Evolutionary conservation across 35 echinoderm and acorn worm genomes (phyloP), one percentile per base, ranked within the genome.

Genomic region (Acanthaster planci): DNA sequence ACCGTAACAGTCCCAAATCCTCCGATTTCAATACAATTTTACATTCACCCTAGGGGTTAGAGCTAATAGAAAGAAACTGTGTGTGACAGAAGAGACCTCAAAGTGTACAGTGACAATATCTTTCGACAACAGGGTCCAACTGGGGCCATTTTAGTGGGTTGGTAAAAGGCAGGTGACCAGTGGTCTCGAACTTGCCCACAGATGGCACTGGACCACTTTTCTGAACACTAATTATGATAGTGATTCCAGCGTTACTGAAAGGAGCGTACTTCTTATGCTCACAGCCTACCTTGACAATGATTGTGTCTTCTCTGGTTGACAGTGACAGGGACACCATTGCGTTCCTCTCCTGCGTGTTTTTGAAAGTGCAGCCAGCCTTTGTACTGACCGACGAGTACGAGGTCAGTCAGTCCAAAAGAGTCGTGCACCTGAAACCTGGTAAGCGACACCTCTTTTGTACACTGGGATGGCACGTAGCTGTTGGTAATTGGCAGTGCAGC

Each of bases 381-480:
- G 38, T 9, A 10, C 38, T 83, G 38, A 38, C 81, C 0, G 81
- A 83, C 56, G 22, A 83, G n/a, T 60, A 83, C 56, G 81, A 83
- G 27, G 81, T 83, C 9, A 83, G 52, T 23, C 81, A 60, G 30
- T 31, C 81, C 29, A 83, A 57, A 27, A 56, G 53, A 39, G 81
- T 83, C 31, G 81, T 64, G 3, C 81, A 83, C 18, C 27, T 83
- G 18, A 83, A 83, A 59, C 81, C 81, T 56, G 81, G 81, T 83
- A 47, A 47, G 42, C 12, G 4, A 47, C 4, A 47, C 42, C 42
- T 47, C 42, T n/a, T n/a, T n/a, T n/a, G n/a, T n/a, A n/a, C n/a
- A n/a, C n/a, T n/a, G n/a, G n/a, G n/a, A n/a, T n/a, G n/a, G n/a
- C n/a, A n/a, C n/a, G n/a, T n/a, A n/a, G n/a, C n/a, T n/a, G n/a